Evolutionary conservation across 2,113 vertebrate genomes (phyloP).

Genomic region (Neoarius graeffei): DNA sequence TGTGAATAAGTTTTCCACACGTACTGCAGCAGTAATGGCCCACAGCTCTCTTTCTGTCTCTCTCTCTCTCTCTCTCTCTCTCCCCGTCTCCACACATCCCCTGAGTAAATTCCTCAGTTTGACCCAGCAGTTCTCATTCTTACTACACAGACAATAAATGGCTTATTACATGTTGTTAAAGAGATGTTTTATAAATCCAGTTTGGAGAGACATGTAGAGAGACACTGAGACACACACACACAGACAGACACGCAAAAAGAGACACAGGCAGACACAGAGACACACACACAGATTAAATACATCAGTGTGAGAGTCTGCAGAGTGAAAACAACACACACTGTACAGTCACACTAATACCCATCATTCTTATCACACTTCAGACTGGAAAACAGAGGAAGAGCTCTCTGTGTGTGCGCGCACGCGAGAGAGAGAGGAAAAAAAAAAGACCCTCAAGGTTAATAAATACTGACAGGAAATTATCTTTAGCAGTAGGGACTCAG

Average conservation of each 20-base stretch:
- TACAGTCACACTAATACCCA: background rate
- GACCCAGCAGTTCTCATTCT: background rate
- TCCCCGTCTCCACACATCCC: no score
- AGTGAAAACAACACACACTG: background rate
- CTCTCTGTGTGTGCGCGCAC: background rate
- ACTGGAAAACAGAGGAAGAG: background rate
- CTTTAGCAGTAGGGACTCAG: constrained; percentile 69
- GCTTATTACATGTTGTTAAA: background rate
- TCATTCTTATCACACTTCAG: background rate
- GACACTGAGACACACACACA: no score
- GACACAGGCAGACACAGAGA: background rate
- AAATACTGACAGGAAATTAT: constrained; percentile 76
- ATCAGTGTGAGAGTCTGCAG: background rate
- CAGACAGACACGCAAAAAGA: no score
- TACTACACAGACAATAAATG: background rate
- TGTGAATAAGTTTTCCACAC: no score
- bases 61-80: no score
- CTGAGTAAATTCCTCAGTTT: background rate
- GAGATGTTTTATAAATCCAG: background rate
- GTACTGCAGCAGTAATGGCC: no score
- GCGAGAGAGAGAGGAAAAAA: no score
- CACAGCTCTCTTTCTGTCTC: no score
- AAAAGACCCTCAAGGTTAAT: constrained; percentile 63
- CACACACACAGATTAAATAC: no score
- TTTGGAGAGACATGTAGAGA: no score